phyloP scores from a whole-genome alignment of 2,797 vertebrate genomes.

The Fistularia tabacaria region DNA sequence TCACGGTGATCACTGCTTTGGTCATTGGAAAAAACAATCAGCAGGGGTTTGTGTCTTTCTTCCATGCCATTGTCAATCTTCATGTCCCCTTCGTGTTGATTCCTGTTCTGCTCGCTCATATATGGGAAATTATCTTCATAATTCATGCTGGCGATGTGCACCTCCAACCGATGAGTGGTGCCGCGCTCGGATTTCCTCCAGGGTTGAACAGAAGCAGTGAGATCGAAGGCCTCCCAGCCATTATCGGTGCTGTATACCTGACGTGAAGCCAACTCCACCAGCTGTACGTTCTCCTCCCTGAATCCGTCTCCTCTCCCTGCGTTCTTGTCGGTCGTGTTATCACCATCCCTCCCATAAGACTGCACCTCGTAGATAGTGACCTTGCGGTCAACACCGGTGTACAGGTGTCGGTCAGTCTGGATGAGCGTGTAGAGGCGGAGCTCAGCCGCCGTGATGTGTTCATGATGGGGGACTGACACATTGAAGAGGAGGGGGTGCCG shows the following conservation, averaged over 20 bases:
- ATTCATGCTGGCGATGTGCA: constrained; percentile 83
- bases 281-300: constrained; percentile 32
- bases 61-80: constrained; percentile 85
- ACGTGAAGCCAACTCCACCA: constrained; percentile 81
- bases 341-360: constrained; percentile 12
- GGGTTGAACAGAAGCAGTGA: constrained; percentile 81
- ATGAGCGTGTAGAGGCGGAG: constrained; percentile 92
- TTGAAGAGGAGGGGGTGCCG: constrained; percentile 93
- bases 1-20: constrained; percentile 86
- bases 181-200: constrained; percentile 80
- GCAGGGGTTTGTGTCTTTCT: constrained; percentile 87
- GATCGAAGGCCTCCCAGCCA: constrained; percentile 92
- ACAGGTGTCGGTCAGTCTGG: constrained; percentile 84
- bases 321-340: constrained; percentile 42
- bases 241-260: constrained; percentile 86
- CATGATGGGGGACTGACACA: constrained; percentile 89
- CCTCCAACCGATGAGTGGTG: constrained; percentile 85
- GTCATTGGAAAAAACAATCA: constrained; percentile 96
- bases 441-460: constrained; percentile 87
- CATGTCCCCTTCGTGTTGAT: constrained; percentile 69
- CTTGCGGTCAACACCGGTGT: constrained; percentile 84
- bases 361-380: constrained; percentile 87
- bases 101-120: constrained; percentile 26
- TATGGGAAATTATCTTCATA: constrained; percentile 28
- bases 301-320: constrained; percentile 25